Percentiles rank a stretch among this genome's conserved stretches.
These are phyloP conservation scores for Lepilemur ruficaudatus DNA, from an alignment of 2,797 vertebrate species.

Conservation along the genomic window DNA sequence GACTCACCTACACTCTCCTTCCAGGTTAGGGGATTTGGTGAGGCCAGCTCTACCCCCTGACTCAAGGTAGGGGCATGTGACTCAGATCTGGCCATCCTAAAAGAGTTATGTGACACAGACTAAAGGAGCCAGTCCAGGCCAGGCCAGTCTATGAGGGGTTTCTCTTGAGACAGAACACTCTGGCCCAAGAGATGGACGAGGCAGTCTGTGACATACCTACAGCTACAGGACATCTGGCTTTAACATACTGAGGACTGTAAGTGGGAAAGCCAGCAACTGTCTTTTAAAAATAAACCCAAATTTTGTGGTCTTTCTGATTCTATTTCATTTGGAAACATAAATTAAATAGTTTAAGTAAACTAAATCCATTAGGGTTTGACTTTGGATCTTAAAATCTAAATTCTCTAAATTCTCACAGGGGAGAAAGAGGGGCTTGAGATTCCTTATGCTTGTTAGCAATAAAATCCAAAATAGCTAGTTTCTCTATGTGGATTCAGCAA, in stretches of 20 bases:
- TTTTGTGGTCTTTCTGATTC: not conserved
- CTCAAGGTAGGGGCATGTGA: not conserved
- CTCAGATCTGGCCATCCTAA: not conserved
- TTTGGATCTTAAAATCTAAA: not conserved
- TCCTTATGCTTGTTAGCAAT: not conserved
- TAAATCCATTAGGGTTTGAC: not conserved
- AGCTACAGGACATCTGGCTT: not conserved
- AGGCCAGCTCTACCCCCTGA: not conserved
- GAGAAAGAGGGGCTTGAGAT: not conserved
- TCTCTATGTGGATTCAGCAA: not conserved
- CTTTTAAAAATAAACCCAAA: not conserved
- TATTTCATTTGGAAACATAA: constrained; percentile 6
- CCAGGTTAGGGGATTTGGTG: not conserved
- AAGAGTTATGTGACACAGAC: not conserved
- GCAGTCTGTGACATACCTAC: not conserved
- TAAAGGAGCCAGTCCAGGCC: not conserved
- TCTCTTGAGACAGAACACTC: not conserved
- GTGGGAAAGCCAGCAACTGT: not conserved
- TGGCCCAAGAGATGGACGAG: not conserved
- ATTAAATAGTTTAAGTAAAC: not conserved
- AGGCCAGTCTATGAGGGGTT: not conserved
- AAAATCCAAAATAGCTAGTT: not conserved
- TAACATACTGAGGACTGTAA: not conserved
- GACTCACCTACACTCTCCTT: not conserved
- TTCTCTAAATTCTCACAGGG: not conserved